A percentile compares a stretch with the other conserved stretches of the same genome.
These are phyloP conservation scores for Melieria crassipennis DNA, from an alignment of 2,888 invertebrate species.

Conservation along the genomic window DNA sequence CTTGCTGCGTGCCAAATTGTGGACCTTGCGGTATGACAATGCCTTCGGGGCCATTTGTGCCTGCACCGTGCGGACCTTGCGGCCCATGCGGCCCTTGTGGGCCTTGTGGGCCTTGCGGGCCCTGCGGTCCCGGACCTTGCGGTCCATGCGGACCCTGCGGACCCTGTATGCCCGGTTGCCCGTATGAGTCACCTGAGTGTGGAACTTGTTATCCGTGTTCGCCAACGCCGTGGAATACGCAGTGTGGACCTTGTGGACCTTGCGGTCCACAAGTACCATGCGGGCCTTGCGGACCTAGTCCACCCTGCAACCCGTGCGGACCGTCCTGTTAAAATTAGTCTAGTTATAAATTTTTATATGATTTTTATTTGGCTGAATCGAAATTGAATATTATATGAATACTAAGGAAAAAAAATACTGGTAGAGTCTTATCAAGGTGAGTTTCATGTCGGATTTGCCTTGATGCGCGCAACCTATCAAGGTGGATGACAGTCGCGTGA, in stretches of 20 bases:
- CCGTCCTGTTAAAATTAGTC: conserved; percentile 36
- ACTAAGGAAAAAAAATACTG: no score
- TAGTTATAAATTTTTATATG: no score
- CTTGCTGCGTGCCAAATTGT: conserved; percentile 47
- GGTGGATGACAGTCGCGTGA: conserved; percentile 48
- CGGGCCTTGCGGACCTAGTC: conserved; percentile 50
- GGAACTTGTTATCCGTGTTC: conserved; percentile 45
- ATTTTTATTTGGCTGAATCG: no score
- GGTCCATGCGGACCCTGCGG: conserved; percentile 43
- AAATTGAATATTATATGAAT: no score
- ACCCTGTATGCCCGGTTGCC: conserved; percentile 39
- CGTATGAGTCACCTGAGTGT: conserved; percentile 44
- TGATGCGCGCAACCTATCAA: conserved; percentile 52
- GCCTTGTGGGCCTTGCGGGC: conserved; percentile 48
- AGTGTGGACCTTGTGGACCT: conserved; percentile 51
- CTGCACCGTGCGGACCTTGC: conserved; percentile 46
- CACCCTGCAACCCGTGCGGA: conserved; percentile 51
- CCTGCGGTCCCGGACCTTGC: conserved; percentile 41
- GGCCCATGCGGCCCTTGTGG: conserved; percentile 47
- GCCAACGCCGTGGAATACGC: conserved; percentile 45
- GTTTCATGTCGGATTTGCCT: conserved; percentile 52
- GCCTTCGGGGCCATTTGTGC: conserved; percentile 12
- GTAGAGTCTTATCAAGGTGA: conserved; percentile 49
- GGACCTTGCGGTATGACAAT: conserved; percentile 46
- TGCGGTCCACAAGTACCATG: conserved; percentile 50